Conservation (phyloP, 1,140 invertebrate species). For the Solen grandis region DNA sequence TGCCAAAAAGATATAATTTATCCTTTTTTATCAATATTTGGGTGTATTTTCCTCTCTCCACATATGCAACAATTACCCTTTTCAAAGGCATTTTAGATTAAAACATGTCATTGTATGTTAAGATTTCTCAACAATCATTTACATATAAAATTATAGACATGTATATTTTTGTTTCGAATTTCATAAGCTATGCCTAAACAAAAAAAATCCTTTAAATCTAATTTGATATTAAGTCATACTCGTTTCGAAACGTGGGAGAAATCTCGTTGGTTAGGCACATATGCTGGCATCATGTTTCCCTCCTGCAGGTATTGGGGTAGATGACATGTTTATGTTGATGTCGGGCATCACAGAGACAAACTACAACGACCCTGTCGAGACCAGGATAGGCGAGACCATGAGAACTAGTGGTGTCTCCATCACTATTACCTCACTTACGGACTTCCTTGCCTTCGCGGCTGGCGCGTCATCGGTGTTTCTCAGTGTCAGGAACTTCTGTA, state of each 20-base stretch:
- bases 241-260: not conserved
- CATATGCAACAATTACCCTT: no score
- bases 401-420: constrained; percentile 97
- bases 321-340: constrained; percentile 97
- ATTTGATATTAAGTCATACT: no score
- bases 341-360: constrained; percentile 83
- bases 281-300: not conserved
- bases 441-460: constrained; percentile 96
- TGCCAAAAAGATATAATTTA: not conserved
- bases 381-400: constrained; percentile 92
- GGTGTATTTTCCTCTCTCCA: no score
- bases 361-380: constrained; percentile 85
- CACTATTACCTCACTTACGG: constrained; percentile 97
- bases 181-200: no score
- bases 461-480: constrained; percentile 96
- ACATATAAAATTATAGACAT: no score
- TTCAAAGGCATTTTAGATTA: no score
- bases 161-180: no score
- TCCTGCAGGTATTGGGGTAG: constrained; percentile 92
- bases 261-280: not conserved
- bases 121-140: not conserved
- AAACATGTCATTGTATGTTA: no score
- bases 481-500: constrained; percentile 97
- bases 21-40: no score
- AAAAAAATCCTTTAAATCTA: no score